phyloP scores from a whole-genome alignment of 2,113 vertebrate species.

The Eublepharis macularius region DNA sequence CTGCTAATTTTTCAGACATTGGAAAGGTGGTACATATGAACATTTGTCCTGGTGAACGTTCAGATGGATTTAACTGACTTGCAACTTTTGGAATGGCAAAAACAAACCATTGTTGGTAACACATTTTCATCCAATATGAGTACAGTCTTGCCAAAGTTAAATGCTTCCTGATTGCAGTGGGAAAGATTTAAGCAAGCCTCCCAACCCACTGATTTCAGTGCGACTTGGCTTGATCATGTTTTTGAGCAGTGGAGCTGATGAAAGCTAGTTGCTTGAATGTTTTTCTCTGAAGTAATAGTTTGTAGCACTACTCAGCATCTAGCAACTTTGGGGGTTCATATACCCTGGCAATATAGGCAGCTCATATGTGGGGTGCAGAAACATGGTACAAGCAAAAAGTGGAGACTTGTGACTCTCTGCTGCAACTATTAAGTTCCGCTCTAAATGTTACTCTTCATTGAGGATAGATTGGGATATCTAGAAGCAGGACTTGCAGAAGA shows the following conservation, averaged over 20 bases:
- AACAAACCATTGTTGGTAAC: background rate
- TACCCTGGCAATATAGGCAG: background rate
- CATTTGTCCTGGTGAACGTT: background rate
- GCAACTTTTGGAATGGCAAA: background rate
- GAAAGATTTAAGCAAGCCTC: background rate
- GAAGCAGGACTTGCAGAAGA: background rate
- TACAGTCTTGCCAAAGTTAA: background rate
- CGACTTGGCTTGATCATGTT: background rate
- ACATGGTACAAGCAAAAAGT: background rate
- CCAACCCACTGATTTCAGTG: background rate
- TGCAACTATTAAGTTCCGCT: background rate
- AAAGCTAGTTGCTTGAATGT: background rate
- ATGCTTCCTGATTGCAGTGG: background rate
- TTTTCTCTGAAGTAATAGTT: background rate
- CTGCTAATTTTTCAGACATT: background rate
- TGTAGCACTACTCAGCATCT: background rate
- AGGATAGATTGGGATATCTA: background rate
- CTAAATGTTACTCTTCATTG: background rate
- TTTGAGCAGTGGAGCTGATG: background rate
- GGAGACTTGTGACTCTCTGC: background rate
- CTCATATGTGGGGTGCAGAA: background rate
- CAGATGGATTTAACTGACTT: background rate
- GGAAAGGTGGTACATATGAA: background rate
- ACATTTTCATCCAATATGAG: background rate
- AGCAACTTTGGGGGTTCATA: background rate